Evolutionary conservation across 2,113 vertebrate species (phyloP).

Genomic region (Xiphorhynchus elegans): DNA sequence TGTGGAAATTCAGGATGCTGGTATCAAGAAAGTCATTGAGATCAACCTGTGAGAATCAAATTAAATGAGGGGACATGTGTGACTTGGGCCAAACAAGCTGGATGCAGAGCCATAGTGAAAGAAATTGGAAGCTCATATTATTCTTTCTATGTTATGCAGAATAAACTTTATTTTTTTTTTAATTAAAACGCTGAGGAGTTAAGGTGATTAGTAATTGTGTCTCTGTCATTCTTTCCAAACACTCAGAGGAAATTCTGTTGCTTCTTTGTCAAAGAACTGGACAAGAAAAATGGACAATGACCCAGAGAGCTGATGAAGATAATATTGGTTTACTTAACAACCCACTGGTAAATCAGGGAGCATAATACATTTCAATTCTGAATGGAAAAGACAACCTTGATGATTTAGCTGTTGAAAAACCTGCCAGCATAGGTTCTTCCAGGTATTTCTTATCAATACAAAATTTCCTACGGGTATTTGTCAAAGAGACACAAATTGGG

Average conservation of each 20-base stretch:
- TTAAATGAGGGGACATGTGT: background rate
- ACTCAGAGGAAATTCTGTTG: background rate
- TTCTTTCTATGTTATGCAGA: background rate
- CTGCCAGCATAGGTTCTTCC: background rate
- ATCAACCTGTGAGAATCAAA: background rate
- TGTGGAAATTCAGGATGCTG: background rate
- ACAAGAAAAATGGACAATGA: background rate
- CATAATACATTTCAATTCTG: background rate
- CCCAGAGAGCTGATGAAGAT: background rate
- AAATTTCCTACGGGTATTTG: background rate
- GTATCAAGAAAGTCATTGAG: background rate
- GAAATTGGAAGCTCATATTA: background rate
- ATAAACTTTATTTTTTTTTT: background rate
- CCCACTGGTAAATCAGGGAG: background rate
- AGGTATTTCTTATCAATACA: background rate
- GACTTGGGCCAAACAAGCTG: background rate
- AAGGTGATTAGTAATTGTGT: background rate
- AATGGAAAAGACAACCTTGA: background rate
- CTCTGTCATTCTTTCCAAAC: background rate
- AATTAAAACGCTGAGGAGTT: fast-evolving
- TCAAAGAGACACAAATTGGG: background rate
- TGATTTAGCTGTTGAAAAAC: background rate
- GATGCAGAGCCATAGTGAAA: background rate
- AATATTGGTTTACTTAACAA: background rate
- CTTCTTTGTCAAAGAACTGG: background rate